Conservation (phyloP, 2,888 invertebrate genomes). For the Cataglyphis livida region DNA sequence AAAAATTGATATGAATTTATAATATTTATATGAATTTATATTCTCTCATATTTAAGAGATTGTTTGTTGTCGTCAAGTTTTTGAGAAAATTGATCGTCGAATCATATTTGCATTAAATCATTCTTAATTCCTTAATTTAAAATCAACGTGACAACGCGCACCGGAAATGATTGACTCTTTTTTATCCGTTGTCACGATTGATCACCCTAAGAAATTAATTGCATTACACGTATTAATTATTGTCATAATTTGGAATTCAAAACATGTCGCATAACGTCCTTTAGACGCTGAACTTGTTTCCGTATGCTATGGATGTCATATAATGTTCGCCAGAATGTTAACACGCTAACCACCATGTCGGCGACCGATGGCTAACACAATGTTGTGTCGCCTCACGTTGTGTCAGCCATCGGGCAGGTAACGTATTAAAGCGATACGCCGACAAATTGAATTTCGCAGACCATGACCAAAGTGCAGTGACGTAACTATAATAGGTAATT, state of each 20-base stretch:
- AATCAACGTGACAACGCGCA: too few relatives aligned
- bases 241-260: not conserved
- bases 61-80: not conserved
- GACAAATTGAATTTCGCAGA: constrained; percentile 35
- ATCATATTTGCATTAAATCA: not conserved
- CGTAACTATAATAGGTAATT: constrained; percentile 12
- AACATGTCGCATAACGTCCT: not conserved
- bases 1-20: constrained; percentile 15
- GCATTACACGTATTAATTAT: not conserved
- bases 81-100: not conserved
- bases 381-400: constrained; percentile 12
- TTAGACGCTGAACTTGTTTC: not conserved
- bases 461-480: constrained; percentile 17
- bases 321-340: constrained; percentile 30
- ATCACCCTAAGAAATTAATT: not conserved
- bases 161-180: not conserved
- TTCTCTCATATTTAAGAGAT: not conserved
- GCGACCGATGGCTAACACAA: constrained; percentile 28
- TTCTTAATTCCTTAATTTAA: not conserved
- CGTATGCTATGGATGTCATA: constrained; percentile 13
- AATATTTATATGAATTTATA: not conserved
- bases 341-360: constrained; percentile 21
- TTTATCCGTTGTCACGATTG: not conserved
- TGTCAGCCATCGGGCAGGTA: constrained; percentile 23
- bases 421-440: constrained; percentile 36